These are phyloP conservation scores for Agelaius phoeniceus DNA, from an alignment of 2,113 vertebrate species.

Conservation along the genomic window DNA sequence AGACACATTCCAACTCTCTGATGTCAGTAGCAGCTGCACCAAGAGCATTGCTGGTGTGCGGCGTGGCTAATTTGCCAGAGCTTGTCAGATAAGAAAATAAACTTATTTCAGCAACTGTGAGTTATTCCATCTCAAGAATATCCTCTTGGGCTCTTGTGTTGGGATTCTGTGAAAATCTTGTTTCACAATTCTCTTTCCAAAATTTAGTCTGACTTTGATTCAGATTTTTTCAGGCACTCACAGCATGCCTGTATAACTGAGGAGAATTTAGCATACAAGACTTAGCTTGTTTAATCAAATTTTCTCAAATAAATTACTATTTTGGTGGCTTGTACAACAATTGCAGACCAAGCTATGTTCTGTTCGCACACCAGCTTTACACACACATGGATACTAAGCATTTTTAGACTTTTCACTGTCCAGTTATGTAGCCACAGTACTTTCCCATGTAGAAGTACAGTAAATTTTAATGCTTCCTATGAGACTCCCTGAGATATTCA, in stretches of 20 bases:
- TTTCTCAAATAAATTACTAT: background rate
- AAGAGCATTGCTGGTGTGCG: fast-evolving
- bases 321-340: background rate
- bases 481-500: background rate
- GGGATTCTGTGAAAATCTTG: background rate
- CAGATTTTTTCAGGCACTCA: background rate
- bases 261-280: background rate
- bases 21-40: background rate
- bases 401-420: background rate
- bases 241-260: background rate
- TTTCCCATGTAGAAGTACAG: background rate
- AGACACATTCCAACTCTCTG: conserved; percentile 47
- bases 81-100: conserved; percentile 12
- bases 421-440: background rate
- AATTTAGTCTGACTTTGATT: background rate
- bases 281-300: background rate
- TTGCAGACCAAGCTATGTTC: background rate
- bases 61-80: background rate
- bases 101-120: background rate
- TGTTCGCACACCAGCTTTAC: background rate
- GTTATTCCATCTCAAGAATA: background rate
- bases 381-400: background rate
- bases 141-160: background rate
- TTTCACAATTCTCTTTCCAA: background rate
- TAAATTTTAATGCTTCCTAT: background rate